Percentiles rank a stretch among this genome's conserved stretches.
These are phyloP conservation scores for Trichechus manatus DNA, from an alignment of 2,113 vertebrate genomes.

Conservation along the genomic window DNA sequence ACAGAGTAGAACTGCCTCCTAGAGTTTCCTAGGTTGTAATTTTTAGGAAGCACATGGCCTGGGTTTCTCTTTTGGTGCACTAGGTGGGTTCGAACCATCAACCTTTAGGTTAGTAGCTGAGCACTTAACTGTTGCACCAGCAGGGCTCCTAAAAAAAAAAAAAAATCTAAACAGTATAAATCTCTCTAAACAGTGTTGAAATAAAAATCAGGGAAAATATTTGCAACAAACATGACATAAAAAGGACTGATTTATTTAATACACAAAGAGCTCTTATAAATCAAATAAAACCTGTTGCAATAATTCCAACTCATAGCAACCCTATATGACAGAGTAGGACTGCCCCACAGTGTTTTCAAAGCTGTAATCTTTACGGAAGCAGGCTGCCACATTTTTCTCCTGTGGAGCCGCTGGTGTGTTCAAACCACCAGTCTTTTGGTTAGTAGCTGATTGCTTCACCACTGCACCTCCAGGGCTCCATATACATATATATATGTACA, in stretches of 20 bases:
- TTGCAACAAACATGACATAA: neutral
- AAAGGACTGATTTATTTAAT: constrained; percentile 45
- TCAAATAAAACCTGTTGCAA: neutral
- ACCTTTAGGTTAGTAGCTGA: no score
- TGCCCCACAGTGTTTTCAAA: no score
- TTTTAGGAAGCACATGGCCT: neutral
- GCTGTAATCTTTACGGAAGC: no score
- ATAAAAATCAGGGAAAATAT: constrained; percentile 24
- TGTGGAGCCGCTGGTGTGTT: no score
- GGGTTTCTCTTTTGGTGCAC: neutral
- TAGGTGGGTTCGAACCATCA: neutral
- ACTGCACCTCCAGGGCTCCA: no score
- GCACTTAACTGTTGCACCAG: no score
- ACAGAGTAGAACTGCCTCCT: neutral
- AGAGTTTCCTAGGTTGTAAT: neutral
- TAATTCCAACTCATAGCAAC: no score
- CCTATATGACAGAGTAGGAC: neutral
- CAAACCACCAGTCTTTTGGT: no score
- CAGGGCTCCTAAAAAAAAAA: neutral
- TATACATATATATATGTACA: neutral
- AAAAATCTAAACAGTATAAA: constrained; percentile 27
- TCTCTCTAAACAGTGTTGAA: constrained; percentile 12
- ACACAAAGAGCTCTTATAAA: neutral
- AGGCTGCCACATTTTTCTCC: no score
- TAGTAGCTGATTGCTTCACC: no score